Evolutionary conservation across 2,113 vertebrate genomes (phyloP).

Genomic region (Hippocampus abdominalis): DNA sequence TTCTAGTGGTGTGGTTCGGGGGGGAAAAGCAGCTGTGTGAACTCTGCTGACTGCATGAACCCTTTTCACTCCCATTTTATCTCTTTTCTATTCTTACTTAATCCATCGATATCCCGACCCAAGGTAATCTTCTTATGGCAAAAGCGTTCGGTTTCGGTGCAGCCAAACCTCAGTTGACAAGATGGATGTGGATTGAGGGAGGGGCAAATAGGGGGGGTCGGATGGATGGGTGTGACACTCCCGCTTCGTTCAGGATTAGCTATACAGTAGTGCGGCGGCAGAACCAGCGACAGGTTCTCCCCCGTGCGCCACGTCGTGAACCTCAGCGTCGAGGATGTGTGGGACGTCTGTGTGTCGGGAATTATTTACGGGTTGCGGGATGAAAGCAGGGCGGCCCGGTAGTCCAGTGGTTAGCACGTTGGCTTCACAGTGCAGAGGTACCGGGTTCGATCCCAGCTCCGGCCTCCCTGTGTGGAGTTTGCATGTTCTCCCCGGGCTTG

Average conservation of each 20-base stretch:
- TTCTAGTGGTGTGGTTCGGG: background rate
- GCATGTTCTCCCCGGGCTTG: too few species aligned
- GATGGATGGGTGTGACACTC: constrained; percentile 54
- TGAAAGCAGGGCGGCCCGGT: too few species aligned
- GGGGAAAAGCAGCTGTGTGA: constrained; percentile 66
- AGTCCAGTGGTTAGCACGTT: too few species aligned
- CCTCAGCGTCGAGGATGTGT: constrained; percentile 14
- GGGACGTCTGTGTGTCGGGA: constrained; percentile 40
- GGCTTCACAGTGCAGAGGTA: too few species aligned
- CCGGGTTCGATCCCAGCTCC: too few species aligned
- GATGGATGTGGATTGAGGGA: constrained; percentile 30
- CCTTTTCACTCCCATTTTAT: constrained; percentile 66
- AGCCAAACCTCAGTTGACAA: constrained; percentile 69
- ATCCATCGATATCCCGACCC: constrained; percentile 75
- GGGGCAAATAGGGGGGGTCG: constrained; percentile 33
- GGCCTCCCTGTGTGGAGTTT: too few species aligned
- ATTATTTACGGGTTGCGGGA: constrained; percentile 52
- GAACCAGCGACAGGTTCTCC: constrained; percentile 66
- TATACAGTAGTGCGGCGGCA: constrained; percentile 48
- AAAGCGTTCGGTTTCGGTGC: constrained; percentile 70
- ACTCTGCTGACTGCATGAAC: constrained; percentile 64
- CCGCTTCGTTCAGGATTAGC: constrained; percentile 70
- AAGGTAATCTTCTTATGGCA: constrained; percentile 77
- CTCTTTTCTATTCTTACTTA: constrained; percentile 75
- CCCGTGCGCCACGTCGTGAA: constrained; percentile 49